Base-by-base conservation (phyloP, 1,140 invertebrate species). In the Pectinophora gossypiella region DNA sequence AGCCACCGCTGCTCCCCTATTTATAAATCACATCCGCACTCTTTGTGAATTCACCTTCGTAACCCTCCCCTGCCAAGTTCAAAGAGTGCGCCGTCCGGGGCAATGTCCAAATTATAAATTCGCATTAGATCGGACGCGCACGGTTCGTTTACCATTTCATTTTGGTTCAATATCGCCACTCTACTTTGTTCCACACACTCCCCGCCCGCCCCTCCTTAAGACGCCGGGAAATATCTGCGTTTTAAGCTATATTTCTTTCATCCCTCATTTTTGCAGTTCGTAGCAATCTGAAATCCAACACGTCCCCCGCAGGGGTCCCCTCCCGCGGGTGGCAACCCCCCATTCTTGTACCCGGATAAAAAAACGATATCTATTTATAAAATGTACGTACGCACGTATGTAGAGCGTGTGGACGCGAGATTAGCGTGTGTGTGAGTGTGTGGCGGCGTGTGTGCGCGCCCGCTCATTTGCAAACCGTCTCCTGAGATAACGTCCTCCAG, bases 161-260 rank as follows among this genome's bases (percentile, higher is more conserved):
- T 87, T 87, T 73, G 73, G 78, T 84, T 81, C 84, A 84, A 87
- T 87, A 87, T 87, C 78, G 79, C 81, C 84, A 82, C 80, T 85
- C 79, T 76, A 85, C 82, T 85, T 87, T 87, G 82, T 87, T 85
- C 84, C 82, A 81, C 81, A 85, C 80, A 87, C 82, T 83, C 81
- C 76, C 74, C 48, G 38, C 51, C 59, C 43, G 68, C 68, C 59
- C 64, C 63, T 73, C 74, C 83, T 86, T 81, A 85, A 87, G 83
- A 87, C 76, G 81, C 76, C 83, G 79, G 77, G 83, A 88, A 88
- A 86, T 87, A 88, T 88, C 85, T 88, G 84, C 85, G 87, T 89
- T 88, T 89, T 89, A 89, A 89, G 87, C 86, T 89, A 89, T 89
- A 89, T 89, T 89, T 89, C 87, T 89, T 89, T 89, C 87, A 89